phyloP scores from a whole-genome alignment of 2,888 invertebrate species.

The Crioceris asparagi region DNA sequence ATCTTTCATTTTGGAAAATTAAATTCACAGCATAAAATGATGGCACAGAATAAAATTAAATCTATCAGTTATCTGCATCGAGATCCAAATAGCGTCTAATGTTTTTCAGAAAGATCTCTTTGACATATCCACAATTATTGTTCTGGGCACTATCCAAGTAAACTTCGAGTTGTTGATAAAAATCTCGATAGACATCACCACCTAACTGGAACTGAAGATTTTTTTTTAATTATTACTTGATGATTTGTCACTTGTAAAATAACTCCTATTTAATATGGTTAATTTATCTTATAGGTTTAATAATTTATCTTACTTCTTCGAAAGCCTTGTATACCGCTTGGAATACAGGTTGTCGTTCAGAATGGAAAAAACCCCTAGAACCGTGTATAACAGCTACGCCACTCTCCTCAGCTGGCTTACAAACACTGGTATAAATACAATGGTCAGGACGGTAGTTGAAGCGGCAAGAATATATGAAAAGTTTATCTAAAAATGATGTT shows the following conservation, averaged over 20 bases:
- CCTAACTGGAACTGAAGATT: slow-evolving; percentile 54
- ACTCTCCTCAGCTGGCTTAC: slow-evolving; percentile 47
- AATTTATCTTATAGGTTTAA: too few relatives aligned
- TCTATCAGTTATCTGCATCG: slow-evolving; percentile 27
- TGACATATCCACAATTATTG: slow-evolving; percentile 56
- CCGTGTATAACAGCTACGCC: slow-evolving; percentile 85
- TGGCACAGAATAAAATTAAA: too few relatives aligned
- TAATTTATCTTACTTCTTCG: slow-evolving; percentile 42
- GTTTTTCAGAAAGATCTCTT: slow-evolving; percentile 42
- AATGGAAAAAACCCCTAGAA: slow-evolving; percentile 77
- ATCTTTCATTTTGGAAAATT: too few relatives aligned
- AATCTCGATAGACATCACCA: slow-evolving; percentile 49
- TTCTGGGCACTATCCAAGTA: slow-evolving; percentile 43
- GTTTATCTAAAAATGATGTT: slow-evolving; percentile 48
- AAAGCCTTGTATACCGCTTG: slow-evolving; percentile 56
- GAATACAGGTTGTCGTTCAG: slow-evolving; percentile 77
- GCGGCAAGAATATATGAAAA: slow-evolving; percentile 71
- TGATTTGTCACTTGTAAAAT: too few relatives aligned
- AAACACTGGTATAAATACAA: slow-evolving; percentile 90
- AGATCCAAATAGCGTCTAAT: slow-evolving; percentile 36
- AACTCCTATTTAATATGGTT: too few relatives aligned
- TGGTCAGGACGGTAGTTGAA: slow-evolving; percentile 93
- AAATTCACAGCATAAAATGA: too few relatives aligned
- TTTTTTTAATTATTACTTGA: too few relatives aligned
- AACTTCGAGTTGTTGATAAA: slow-evolving; percentile 48